Conservation (phyloP, 2,888 invertebrate genomes). For the Venustoraphidia nigricollis region DNA sequence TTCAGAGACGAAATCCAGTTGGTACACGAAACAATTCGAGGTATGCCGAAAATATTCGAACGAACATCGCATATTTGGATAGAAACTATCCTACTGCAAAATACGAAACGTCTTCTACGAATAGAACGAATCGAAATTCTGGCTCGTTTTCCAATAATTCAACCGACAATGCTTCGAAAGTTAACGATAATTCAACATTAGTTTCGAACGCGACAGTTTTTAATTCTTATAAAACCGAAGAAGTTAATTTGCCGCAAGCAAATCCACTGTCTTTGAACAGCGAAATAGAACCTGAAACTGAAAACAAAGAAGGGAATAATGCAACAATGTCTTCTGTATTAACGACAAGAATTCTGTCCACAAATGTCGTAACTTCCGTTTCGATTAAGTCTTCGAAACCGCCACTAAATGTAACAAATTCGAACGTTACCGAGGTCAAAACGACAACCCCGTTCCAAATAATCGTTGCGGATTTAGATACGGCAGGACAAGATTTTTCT, state of each 20-base stretch:
- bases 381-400: constrained; percentile 32
- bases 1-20: constrained; percentile 20
- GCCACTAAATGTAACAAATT: not conserved
- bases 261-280: too few species aligned
- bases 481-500: not conserved
- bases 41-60: too few species aligned
- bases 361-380: constrained; percentile 35
- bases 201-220: not conserved
- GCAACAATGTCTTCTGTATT: constrained; percentile 28
- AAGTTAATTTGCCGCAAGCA: too few species aligned
- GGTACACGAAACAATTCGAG: constrained; percentile 28
- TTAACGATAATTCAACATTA: not conserved
- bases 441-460: constrained; percentile 4
- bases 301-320: constrained; percentile 24
- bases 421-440: not conserved
- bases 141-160: not conserved
- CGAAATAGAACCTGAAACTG: constrained; percentile 18
- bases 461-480: constrained; percentile 1
- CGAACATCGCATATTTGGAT: too few species aligned
- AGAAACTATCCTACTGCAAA: not conserved
- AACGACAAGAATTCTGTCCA: constrained; percentile 33
- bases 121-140: not conserved
- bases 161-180: not conserved
- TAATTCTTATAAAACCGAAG: constrained; percentile 11
- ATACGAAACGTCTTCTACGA: not conserved